Evolutionary conservation across 2,113 vertebrate genomes (phyloP).

Genomic region (Butorides virescens): DNA sequence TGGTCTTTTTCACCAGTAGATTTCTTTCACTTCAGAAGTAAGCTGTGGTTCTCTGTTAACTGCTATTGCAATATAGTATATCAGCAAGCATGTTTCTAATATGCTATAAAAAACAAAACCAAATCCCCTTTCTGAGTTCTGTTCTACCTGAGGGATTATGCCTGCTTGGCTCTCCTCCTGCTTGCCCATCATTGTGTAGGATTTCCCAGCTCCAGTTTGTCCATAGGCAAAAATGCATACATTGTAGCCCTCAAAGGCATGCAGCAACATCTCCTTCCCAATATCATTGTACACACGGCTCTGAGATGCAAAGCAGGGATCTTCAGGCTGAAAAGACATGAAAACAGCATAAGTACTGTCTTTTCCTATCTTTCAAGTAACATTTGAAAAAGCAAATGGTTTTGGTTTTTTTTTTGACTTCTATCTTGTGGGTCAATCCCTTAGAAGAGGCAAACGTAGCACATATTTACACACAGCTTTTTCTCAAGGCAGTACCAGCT

Average conservation of each 20-base stretch:
- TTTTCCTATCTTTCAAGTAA: not conserved
- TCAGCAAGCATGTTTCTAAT: not conserved
- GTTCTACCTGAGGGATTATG: slow-evolving; percentile 96
- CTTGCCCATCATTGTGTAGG: slow-evolving; percentile 99
- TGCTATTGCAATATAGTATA: not conserved
- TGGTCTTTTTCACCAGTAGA: not conserved
- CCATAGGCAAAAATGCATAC: slow-evolving; percentile 99
- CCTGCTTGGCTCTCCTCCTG: slow-evolving; percentile 98
- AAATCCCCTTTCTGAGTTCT: not conserved
- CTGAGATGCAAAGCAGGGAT: slow-evolving; percentile 93
- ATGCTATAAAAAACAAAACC: not conserved
- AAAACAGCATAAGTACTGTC: not conserved
- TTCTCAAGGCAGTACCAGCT: not conserved
- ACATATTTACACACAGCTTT: not conserved
- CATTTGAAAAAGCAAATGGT: not conserved
- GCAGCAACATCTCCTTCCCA: slow-evolving; percentile 96
- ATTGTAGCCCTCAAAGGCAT: slow-evolving; percentile 98
- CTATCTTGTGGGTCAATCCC: not conserved
- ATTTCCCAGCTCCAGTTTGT: slow-evolving; percentile 97
- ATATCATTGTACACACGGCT: slow-evolving; percentile 97
- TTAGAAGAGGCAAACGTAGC: not conserved
- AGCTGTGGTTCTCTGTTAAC: not conserved
- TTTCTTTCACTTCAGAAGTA: not conserved
- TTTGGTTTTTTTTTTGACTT: not conserved
- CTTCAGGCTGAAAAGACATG: slow-evolving; percentile 82